Percentiles rank a stretch among this genome's conserved stretches.
phyloP scores from a whole-genome alignment of 92 coral and sea anemone species.

The Siderastrea siderea region DNA sequence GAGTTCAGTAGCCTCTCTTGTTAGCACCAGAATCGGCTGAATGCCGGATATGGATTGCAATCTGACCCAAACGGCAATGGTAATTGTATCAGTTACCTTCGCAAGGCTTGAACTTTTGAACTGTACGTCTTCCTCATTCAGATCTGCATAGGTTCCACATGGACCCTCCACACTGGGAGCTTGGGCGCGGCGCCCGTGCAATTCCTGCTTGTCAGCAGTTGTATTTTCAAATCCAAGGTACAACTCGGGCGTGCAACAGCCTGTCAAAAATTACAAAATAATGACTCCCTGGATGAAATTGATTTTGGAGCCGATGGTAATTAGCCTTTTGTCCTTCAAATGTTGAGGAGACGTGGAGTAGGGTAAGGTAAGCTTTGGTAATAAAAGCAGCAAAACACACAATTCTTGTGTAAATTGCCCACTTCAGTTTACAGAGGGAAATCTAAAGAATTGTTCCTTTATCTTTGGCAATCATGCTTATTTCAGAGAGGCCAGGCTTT shows the following conservation, averaged over 20 bases:
- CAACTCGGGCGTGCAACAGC: constrained; percentile 58
- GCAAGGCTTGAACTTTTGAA: constrained; percentile 41
- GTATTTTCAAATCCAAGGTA: constrained; percentile 53
- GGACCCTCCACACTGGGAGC: constrained; percentile 18
- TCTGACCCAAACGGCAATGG: constrained; percentile 68
- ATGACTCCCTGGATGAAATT: too few relatives aligned
- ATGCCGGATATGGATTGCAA: constrained; percentile 25
- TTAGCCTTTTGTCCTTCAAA: too few relatives aligned
- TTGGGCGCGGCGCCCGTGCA: neutral
- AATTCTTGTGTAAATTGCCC: too few relatives aligned
- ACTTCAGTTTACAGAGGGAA: too few relatives aligned
- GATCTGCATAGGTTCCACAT: constrained; percentile 35
- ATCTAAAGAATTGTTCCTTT: too few relatives aligned
- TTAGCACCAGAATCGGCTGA: constrained; percentile 57
- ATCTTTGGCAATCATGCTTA: too few relatives aligned
- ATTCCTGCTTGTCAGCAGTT: constrained; percentile 14
- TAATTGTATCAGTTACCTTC: constrained; percentile 41
- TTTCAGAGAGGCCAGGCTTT: too few relatives aligned
- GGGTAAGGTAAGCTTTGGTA: too few relatives aligned
- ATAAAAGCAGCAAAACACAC: too few relatives aligned
- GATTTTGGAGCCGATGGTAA: too few relatives aligned
- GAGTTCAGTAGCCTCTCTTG: constrained; percentile 32
- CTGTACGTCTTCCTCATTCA: constrained; percentile 17
- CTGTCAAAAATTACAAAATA: constrained; percentile 11
- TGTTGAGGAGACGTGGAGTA: too few relatives aligned